Base-by-base conservation (phyloP, 1,140 invertebrate species). In the Brachionus sp. region DNA sequence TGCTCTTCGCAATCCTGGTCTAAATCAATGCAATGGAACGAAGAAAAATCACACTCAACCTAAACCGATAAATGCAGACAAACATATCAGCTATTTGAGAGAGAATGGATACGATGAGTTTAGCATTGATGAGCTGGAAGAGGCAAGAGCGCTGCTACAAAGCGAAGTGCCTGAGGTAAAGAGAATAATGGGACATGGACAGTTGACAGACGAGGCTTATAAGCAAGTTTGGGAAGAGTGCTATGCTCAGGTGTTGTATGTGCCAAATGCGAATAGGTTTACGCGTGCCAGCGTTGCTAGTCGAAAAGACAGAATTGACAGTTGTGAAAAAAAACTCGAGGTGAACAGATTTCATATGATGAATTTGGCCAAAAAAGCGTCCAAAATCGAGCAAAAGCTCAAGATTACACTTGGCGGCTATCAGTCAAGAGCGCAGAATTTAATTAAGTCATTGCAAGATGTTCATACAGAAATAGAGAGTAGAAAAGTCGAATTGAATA, bases 321-420 rank as follows among this genome's bases (percentile, higher is more conserved):
- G 95, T 0, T 92, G 93, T 0, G 95, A 98, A 86, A 96, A 97
- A 86, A 91, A 93, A 85, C 89, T 98, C 6, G 96, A 98, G 89
- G 89, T 93, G 86, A 98, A 98, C 89, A 91, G 95, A 85, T 92
- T 91, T 77, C 95, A 96, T 86, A 98, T 98, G 96, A 94, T 94
- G 9, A 93, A 93, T 84, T 95, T 98, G 90, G 96, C 96, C 0
- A 98, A 98, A 90, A 92, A 93, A 83, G 97, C 96, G 68, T 94
- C 94, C 0, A 99, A 98, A 90, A 93, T 98, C 90, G 97, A 99
- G 88, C 98, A 98, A 87, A 98, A 98, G 90, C 89, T 99, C 1
- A 94, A 96, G 90, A 94, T 98, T 75, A 90, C 98, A 1, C 94
- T 96, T 13, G 96, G 93, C 35, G 94, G 95, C 13, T 97, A 97